Evolutionary conservation across 2,113 vertebrate genomes (phyloP).

Genomic region (Picathartes gymnocephalus): DNA sequence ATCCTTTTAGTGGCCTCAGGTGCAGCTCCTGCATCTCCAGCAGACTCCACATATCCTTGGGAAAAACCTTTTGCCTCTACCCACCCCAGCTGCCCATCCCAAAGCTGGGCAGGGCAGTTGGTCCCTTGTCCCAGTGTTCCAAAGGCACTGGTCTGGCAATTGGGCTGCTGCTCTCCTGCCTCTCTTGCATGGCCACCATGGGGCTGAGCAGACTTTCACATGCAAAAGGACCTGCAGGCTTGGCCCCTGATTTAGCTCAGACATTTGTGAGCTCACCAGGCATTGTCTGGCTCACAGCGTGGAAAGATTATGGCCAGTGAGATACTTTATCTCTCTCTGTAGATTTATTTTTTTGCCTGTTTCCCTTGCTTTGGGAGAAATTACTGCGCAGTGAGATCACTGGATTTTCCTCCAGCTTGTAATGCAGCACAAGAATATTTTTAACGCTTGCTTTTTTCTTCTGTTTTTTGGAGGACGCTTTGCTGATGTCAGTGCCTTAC

Average conservation of each 20-base stretch:
- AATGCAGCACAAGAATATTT: constrained; percentile 32
- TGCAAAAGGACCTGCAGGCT: background rate
- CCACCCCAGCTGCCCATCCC: background rate
- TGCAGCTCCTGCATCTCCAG: background rate
- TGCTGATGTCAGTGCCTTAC: background rate
- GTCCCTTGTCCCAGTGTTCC: background rate
- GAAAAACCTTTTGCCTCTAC: background rate
- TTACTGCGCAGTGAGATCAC: constrained; percentile 55
- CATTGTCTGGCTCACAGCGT: constrained; percentile 42
- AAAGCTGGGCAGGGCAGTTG: background rate
- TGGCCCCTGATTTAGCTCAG: constrained; percentile 10
- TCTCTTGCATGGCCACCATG: accelerated
- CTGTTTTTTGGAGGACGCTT: background rate
- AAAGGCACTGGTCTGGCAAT: background rate
- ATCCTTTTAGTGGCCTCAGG: background rate
- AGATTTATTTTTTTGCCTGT: constrained; percentile 50
- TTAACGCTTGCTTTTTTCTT: background rate
- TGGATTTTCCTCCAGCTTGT: constrained; percentile 60
- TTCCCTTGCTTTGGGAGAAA: constrained; percentile 65
- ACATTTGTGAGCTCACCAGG: constrained; percentile 48
- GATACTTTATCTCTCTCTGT: constrained; percentile 67
- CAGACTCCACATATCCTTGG: background rate
- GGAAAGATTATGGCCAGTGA: constrained; percentile 47
- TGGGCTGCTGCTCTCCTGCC: background rate
- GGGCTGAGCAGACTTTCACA: background rate